phyloP scores from a whole-genome alignment of 2,888 invertebrate genomes.

The Meghimatium bilineatum region DNA sequence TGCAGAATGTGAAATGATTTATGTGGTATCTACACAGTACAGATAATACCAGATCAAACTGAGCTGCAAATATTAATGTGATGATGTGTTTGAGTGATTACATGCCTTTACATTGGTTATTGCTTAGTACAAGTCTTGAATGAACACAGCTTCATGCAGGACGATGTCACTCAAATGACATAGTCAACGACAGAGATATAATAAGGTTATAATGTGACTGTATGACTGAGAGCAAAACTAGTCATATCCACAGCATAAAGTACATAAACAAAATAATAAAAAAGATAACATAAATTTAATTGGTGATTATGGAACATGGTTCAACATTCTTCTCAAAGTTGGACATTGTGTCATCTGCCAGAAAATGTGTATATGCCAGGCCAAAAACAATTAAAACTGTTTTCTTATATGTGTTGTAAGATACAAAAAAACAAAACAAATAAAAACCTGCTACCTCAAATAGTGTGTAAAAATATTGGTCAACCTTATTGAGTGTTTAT shows the following conservation, averaged over 20 bases:
- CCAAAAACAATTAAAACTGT: no score
- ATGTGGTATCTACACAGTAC: not conserved
- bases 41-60: not conserved
- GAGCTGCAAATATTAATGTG: not conserved
- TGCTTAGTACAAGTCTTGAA: not conserved
- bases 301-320: not conserved
- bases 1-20: not conserved
- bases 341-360: no score
- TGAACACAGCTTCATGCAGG: not conserved
- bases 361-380: no score
- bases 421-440: no score
- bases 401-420: no score
- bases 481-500: no score
- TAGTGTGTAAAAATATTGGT: no score
- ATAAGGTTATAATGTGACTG: not conserved
- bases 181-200: not conserved
- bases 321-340: not conserved
- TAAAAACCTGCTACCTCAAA: no score
- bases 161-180: not conserved
- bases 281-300: conserved; percentile 25
- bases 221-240: not conserved
- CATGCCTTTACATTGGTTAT: not conserved
- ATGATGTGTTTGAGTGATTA: not conserved
- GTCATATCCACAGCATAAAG: conserved; percentile 19
- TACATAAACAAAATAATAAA: not conserved